phyloP scores from a whole-genome alignment of 2,888 invertebrate species.

The Acleris sparsana region DNA sequence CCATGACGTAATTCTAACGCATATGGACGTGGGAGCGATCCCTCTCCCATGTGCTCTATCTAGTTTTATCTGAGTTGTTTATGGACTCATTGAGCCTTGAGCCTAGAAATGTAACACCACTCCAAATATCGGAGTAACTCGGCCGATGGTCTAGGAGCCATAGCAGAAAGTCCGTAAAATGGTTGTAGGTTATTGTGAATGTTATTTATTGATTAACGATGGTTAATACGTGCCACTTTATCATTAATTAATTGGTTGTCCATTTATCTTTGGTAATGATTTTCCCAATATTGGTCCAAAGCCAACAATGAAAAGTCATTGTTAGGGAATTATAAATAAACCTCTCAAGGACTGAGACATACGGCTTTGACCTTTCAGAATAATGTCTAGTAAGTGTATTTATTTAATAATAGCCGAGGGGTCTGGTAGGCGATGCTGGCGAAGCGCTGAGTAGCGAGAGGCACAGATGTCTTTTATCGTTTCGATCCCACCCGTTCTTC shows the following conservation, averaged over 20 bases:
- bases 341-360: not conserved
- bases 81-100: conserved; percentile 42
- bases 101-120: conserved; percentile 2
- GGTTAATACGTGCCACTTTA: no score
- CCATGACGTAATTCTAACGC: conserved; percentile 45
- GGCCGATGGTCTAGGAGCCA: no score
- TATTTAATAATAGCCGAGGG: conserved; percentile 45
- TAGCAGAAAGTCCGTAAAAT: no score
- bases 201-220: no score
- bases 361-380: conserved; percentile 12
- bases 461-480: conserved; percentile 65
- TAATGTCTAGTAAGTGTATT: conserved; percentile 41
- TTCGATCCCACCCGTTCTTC: conserved; percentile 27
- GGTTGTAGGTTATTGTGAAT: no score
- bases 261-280: no score
- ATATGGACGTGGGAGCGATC: conserved; percentile 30
- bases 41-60: conserved; percentile 19
- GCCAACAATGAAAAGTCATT: no score
- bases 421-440: conserved; percentile 32
- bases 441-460: conserved; percentile 43
- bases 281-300: no score
- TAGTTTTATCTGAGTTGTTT: conserved; percentile 43
- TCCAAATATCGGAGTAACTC: not conserved
- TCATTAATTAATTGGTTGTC: no score
- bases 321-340: no score